phyloP scores from a whole-genome alignment of 2,797 vertebrate species.

The Prionace glauca region DNA sequence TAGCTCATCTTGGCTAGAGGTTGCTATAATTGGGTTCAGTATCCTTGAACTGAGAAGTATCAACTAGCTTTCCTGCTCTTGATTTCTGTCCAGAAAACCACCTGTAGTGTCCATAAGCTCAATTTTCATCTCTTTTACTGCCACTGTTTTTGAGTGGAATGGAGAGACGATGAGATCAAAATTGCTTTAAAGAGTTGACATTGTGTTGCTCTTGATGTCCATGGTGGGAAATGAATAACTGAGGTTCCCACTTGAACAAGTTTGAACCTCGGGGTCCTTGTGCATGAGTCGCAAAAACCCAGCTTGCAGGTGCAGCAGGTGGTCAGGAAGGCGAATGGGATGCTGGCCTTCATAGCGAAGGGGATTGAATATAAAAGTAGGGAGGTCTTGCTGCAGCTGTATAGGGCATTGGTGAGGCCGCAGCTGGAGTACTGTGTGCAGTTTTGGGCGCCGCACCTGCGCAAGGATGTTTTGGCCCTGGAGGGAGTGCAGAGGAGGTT shows the following conservation, averaged over 20 bases:
- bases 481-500: too few relatives aligned
- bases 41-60: neutral
- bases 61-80: neutral
- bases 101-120: neutral
- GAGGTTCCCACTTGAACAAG: neutral
- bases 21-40: neutral
- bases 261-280: too few relatives aligned
- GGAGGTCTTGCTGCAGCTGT: too few relatives aligned
- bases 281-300: too few relatives aligned
- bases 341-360: too few relatives aligned
- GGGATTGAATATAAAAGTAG: too few relatives aligned
- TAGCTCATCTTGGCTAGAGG: neutral
- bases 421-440: too few relatives aligned
- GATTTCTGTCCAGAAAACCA: neutral
- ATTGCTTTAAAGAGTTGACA: neutral
- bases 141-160: neutral
- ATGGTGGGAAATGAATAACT: neutral
- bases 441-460: too few relatives aligned
- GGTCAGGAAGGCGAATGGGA: too few relatives aligned
- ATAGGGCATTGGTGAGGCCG: too few relatives aligned
- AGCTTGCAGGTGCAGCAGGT: too few relatives aligned
- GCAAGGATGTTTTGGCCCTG: too few relatives aligned
- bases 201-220: neutral
- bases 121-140: neutral
- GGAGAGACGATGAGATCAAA: neutral